Evolutionary conservation across 1,140 invertebrate species (phyloP), one percentile per base, ranked within the genome.

Genomic region (Leptopilina clavipes): DNA sequence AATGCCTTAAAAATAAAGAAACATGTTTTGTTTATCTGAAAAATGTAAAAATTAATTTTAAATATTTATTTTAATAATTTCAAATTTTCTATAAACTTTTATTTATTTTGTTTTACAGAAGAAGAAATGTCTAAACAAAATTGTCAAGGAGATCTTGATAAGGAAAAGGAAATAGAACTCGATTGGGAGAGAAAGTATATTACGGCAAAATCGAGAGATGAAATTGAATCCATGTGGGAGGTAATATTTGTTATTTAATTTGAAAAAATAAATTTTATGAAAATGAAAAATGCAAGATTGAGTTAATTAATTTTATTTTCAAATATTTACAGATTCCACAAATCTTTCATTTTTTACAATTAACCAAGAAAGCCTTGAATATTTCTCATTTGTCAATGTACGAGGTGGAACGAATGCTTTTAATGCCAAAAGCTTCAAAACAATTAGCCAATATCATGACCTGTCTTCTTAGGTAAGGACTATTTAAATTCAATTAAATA

Each of bases 361-460:
- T 93, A 70, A 90, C 91, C 52, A 91, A 91, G 81, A 89, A 91
- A 74, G 88, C 87, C 18, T 76, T 90, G 0, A 87, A 89, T 59
- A 81, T 90, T 75, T 79, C 90, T 90, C 71, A 90, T 87, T 88
- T 93, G 19, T 89, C 92, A 0, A 91, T 93, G 85, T 93, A 92
- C 76, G 93, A 94, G 82, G 86, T 93, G 44, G 93, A 94, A 84
- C 89, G 93, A 40, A 92, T 92, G 88, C 85, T 94, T 11, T 80
- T 92, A n/a, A 91, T 93, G 84, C 91, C 93, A 17, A 87, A 90
- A 78, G 92, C 92, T 59, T 93, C 92, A 0, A 90, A 90, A 74
- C 91, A 91, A 45, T 85, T 94, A 72, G 89, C 91, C 18, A 85
- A 86, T 54, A 89, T 93, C 1, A 93, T 94, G 92, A 93, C 93